Percentiles rank a stretch among this genome's conserved stretches.
phyloP scores from a whole-genome alignment of 2,797 vertebrate genomes.

The Cephalopachus bancanus region DNA sequence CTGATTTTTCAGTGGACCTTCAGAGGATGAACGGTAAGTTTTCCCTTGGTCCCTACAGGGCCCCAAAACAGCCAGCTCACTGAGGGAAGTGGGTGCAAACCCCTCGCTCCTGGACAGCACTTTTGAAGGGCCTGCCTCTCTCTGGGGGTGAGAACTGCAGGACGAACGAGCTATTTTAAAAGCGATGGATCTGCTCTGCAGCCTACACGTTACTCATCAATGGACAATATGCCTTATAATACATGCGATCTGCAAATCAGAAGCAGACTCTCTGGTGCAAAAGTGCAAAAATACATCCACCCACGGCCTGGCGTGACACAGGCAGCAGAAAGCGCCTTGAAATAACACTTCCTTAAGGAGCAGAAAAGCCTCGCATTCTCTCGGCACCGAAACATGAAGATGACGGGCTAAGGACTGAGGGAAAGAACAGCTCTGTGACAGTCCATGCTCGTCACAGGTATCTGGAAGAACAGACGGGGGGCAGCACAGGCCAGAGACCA shows the following conservation, averaged over 20 bases:
- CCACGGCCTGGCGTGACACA: conserved; percentile 73
- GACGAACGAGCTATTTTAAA: conserved; percentile 69
- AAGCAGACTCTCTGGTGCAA: conserved; percentile 65
- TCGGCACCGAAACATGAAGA: not conserved
- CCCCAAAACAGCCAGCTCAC: not conserved
- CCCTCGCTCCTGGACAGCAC: not conserved
- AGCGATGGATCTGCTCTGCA: not conserved
- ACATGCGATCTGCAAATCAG: conserved; percentile 71
- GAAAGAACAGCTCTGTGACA: not conserved
- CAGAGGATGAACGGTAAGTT: not conserved
- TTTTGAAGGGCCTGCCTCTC: conserved; percentile 15
- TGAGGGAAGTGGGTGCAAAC: not conserved
- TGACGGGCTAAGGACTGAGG: not conserved
- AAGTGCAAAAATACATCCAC: conserved; percentile 81
- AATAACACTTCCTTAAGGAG: conserved; percentile 61
- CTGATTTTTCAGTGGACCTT: not conserved
- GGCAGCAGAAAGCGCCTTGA: conserved; percentile 70
- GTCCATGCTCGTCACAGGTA: fast-evolving
- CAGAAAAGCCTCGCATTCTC: conserved; percentile 45
- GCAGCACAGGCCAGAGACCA: fast-evolving
- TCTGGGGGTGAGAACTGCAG: conserved; percentile 14
- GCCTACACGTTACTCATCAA: conserved; percentile 71
- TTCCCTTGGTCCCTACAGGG: not conserved
- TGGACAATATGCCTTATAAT: conserved; percentile 49
- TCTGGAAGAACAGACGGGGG: not conserved